Evolutionary conservation across 1,140 invertebrate species (phyloP), one percentile per base, ranked within the genome.

Genomic region (Eriocheir sinensis): DNA sequence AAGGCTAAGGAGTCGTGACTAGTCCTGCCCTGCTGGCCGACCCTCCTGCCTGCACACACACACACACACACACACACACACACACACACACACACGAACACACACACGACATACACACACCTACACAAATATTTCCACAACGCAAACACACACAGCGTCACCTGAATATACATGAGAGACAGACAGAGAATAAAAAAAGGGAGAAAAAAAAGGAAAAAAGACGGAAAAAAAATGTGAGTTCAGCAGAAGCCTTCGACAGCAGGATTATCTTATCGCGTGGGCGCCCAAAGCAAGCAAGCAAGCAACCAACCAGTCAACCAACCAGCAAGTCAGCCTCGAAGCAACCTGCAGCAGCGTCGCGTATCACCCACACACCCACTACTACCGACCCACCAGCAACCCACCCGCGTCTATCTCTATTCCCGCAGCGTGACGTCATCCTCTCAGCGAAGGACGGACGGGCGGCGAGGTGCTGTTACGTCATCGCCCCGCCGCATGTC

Each of bases 1-100:
- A 89, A 38, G 88, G 88, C 21, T 32, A 44, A 44, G 30, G 41
- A 89, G 88, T 89, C 88, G 88, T 89, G 88, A 89, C 88, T 89
- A 27, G 88, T 89, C 44, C 44, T 89, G 41, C 88, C 88, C 88
- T 89, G 88, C 88, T 21, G 32, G 41, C 38, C 12, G 30, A 2
- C 44, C 21, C 2, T 8, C 41, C 88, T 27, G 0, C 38, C 85
- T 12, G 36, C 36, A 36, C 17, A 15, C 85, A 4, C 36, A 30
- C 38, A 30, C 34, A 30, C 85, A 88, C 85, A 72, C 60, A 72
- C 60, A 72, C 60, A 72, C 60, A 72, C 60, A 72, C 60, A 72
- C 60, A 53, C 48, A 53, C 48, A 53, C 48, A 53, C 48, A 53
- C 48, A 53, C 48, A 53, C 48, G 21, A 9, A 53, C 48, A 53